These are phyloP conservation scores for Megaustenia siamemsis DNA, from an alignment of 2,888 invertebrate genomes.

Conservation along the genomic window DNA sequence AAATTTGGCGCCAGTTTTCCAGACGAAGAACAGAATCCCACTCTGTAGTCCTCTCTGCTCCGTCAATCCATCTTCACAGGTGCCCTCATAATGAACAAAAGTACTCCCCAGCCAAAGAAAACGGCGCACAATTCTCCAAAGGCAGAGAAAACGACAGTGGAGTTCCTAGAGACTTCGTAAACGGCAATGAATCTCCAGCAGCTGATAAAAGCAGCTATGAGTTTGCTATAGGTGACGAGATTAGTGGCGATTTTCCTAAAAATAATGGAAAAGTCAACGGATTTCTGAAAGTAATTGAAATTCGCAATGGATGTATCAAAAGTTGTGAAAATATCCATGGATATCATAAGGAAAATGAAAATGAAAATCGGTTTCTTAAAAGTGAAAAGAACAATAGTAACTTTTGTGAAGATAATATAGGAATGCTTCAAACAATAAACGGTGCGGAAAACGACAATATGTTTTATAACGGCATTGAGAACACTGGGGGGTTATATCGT, in stretches of 20 bases:
- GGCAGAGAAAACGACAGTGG: not conserved
- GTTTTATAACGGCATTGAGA: too few relatives aligned
- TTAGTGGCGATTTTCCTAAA: too few relatives aligned
- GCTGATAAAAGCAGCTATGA: too few relatives aligned
- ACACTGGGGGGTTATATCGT: too few relatives aligned
- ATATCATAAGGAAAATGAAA: not conserved
- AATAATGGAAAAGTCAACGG: not conserved
- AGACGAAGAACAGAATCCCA: slow-evolving; percentile 39
- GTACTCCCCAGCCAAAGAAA: not conserved
- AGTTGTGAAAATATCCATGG: not conserved
- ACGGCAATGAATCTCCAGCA: not conserved
- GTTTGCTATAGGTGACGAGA: too few relatives aligned
- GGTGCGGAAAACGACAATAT: too few relatives aligned
- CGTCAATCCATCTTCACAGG: slow-evolving; percentile 30
- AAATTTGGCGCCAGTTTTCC: slow-evolving; percentile 43
- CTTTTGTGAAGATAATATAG: too few relatives aligned
- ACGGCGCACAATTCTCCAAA: not conserved
- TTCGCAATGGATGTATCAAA: not conserved
- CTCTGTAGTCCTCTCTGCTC: slow-evolving; percentile 29
- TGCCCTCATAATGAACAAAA: slow-evolving; percentile 11
- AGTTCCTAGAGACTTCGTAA: not conserved
- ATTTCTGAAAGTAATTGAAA: not conserved
- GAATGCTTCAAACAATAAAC: too few relatives aligned
- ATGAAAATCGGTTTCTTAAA: not conserved
- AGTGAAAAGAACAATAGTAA: too few relatives aligned